phyloP scores from a whole-genome alignment of 1,140 invertebrate genomes.

The Procambarus clarkii region DNA sequence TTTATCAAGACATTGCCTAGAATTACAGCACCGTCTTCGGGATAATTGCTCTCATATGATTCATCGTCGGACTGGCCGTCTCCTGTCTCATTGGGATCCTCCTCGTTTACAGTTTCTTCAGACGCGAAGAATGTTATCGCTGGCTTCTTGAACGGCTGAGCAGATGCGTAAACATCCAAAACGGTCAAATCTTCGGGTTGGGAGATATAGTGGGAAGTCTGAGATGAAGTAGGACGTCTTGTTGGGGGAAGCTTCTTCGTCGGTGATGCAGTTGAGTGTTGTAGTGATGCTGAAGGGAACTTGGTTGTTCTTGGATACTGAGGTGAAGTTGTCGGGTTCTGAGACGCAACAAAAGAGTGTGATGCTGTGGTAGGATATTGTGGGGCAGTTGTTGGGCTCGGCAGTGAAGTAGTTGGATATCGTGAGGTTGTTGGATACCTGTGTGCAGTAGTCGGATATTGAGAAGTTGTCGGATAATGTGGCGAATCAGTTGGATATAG shows the following conservation, averaged over 20 bases:
- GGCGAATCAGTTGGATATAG: slow-evolving; percentile 5
- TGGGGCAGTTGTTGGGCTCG: background rate
- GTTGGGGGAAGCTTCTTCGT: background rate
- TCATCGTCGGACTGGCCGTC: background rate
- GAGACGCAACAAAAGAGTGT: background rate
- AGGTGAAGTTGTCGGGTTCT: background rate
- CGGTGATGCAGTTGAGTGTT: background rate
- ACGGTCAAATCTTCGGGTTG: background rate
- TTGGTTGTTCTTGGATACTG: background rate
- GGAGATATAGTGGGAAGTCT: background rate
- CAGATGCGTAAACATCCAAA: background rate
- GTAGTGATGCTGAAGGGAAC: background rate
- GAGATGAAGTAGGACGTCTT: background rate
- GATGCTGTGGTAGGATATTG: background rate
- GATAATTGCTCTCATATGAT: background rate
- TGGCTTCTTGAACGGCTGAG: slow-evolving; percentile 35
- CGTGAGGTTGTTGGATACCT: background rate
- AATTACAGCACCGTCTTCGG: background rate
- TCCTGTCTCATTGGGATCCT: background rate
- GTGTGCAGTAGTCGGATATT: slow-evolving; percentile 3
- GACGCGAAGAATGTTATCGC: slow-evolving; percentile 50
- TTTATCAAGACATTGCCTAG: background rate
- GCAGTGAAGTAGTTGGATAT: background rate
- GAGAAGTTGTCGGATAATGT: slow-evolving; percentile 3
- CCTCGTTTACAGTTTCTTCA: slow-evolving; percentile 19